phyloP scores from a whole-genome alignment of 2,113 vertebrate species.

The Lepus europaeus region DNA sequence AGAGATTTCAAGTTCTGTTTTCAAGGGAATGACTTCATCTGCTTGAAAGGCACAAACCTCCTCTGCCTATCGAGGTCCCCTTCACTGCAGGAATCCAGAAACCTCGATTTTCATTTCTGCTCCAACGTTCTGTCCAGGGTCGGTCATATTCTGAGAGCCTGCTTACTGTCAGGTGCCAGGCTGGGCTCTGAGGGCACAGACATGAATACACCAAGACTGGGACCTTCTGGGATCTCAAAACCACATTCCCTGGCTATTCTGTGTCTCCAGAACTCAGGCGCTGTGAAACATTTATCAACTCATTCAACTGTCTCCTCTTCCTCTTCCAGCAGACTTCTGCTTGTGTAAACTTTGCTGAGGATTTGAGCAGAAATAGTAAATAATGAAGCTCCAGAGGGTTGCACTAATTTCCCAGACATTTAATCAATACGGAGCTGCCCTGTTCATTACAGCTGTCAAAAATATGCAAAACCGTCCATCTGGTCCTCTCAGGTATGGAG shows the following conservation, averaged over 20 bases:
- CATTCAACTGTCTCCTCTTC: not conserved
- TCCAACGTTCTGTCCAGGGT: not conserved
- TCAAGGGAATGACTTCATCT: not conserved
- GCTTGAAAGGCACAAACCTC: not conserved
- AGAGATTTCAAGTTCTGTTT: not conserved
- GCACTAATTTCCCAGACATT: constrained; percentile 78
- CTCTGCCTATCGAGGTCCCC: not conserved
- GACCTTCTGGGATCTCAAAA: not conserved
- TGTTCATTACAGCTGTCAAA: constrained; percentile 84
- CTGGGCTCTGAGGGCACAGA: not conserved
- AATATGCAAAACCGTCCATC: constrained; percentile 84
- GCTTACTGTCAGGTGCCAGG: not conserved
- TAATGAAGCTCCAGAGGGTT: constrained; percentile 69
- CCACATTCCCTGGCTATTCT: not conserved
- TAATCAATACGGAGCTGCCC: constrained; percentile 80
- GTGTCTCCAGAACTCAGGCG: not conserved
- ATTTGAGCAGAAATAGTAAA: constrained; percentile 47
- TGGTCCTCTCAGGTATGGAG: constrained; percentile 76
- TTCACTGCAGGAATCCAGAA: not conserved
- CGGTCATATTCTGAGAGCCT: not conserved
- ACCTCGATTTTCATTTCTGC: not conserved
- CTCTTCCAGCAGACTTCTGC: not conserved
- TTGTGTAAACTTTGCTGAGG: constrained; percentile 52
- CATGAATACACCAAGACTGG: not conserved
- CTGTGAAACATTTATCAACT: constrained; percentile 42